phyloP scores from a whole-genome alignment of 2,113 vertebrate genomes.

The Melanostigma gelatinosum region DNA sequence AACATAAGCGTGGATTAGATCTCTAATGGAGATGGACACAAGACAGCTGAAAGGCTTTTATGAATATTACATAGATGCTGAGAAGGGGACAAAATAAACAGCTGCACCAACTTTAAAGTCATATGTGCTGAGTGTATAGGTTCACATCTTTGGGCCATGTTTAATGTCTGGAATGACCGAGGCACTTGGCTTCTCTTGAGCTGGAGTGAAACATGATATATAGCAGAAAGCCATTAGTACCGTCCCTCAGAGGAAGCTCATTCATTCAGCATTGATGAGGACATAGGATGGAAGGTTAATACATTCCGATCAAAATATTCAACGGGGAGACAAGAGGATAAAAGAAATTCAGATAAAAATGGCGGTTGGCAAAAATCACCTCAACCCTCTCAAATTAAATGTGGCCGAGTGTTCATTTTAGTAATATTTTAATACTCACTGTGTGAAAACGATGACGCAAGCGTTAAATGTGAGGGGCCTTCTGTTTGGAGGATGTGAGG shows the following conservation, averaged over 20 bases:
- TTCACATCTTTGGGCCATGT: slow-evolving; percentile 6
- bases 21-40: not conserved
- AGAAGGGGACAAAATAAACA: slow-evolving; percentile 1
- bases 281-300: slow-evolving; percentile 33
- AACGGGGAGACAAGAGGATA: slow-evolving; percentile 17
- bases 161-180: slow-evolving; percentile 27
- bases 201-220: slow-evolving; percentile 51
- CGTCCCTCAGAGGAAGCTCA: slow-evolving; percentile 42
- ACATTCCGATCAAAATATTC: slow-evolving; percentile 14
- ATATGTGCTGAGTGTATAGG: not conserved
- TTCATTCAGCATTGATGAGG: slow-evolving; percentile 48
- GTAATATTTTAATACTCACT: slow-evolving; percentile 24
- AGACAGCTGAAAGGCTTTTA: not conserved
- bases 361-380: slow-evolving; percentile 4
- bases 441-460: slow-evolving; percentile 49
- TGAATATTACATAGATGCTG: not conserved
- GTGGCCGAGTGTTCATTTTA: slow-evolving; percentile 12
- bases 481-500: slow-evolving; percentile 61
- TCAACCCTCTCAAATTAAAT: slow-evolving; percentile 19
- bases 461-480: slow-evolving; percentile 48
- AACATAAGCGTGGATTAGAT: not conserved
- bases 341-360: slow-evolving; percentile 33
- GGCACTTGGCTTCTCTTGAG: slow-evolving; percentile 34
- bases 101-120: not conserved
- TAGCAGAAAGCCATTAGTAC: slow-evolving; percentile 50